These are phyloP conservation scores for Micromussa lordhowensis DNA, from an alignment of 92 coral and sea anemone genomes.

Conservation along the genomic window DNA sequence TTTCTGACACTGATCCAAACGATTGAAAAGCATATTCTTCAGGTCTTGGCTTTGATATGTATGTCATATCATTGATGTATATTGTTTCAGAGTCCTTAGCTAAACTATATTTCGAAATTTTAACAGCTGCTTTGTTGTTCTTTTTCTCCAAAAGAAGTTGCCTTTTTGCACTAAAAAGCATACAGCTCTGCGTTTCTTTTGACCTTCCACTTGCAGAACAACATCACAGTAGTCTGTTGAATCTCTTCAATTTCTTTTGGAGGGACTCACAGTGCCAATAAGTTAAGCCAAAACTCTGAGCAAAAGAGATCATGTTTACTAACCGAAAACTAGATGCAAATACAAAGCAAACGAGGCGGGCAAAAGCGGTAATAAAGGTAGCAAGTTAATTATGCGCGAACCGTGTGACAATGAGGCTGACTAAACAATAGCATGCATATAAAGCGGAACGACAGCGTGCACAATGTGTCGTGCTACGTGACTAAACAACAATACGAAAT, in stretches of 20 bases:
- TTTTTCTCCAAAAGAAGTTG: background rate
- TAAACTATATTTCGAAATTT: background rate
- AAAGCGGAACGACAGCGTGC: too few relatives aligned
- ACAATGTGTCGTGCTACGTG: too few relatives aligned
- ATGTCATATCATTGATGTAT: conserved; percentile 6
- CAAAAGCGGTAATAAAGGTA: background rate
- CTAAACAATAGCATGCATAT: too few relatives aligned
- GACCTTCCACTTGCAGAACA: background rate
- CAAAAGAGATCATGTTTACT: too few relatives aligned
- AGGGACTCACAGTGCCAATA: background rate
- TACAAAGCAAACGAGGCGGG: too few relatives aligned
- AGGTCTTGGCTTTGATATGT: background rate
- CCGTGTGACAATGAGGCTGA: too few relatives aligned
- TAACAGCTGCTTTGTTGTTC: background rate
- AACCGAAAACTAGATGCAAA: too few relatives aligned
- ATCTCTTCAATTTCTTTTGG: background rate
- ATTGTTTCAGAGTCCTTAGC: background rate
- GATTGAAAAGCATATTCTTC: conserved; percentile 1
- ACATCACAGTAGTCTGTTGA: background rate
- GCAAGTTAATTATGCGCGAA: background rate
- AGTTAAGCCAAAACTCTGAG: too few relatives aligned
- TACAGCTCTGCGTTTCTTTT: background rate
- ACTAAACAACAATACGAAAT: background rate
- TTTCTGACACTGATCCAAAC: too few relatives aligned
- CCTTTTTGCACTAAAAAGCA: background rate